Conservation (phyloP, 2,888 invertebrate genomes). For the Crioceris asparagi region DNA sequence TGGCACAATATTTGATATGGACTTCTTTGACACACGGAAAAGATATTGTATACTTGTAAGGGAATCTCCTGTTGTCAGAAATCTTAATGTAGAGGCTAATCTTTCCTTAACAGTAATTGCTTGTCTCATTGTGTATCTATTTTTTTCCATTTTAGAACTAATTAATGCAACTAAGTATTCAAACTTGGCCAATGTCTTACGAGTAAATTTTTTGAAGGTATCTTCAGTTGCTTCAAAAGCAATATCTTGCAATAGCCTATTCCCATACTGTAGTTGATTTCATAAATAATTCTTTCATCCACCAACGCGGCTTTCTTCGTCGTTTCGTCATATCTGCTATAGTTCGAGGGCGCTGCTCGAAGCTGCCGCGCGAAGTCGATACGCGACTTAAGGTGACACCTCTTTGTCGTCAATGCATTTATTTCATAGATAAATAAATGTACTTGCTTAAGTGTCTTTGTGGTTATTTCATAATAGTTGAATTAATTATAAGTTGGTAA, state of each 20-base stretch:
- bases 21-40: too few relatives aligned
- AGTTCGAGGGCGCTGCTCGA: too few relatives aligned
- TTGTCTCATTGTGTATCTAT: constrained; percentile 5
- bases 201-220: constrained; percentile 11
- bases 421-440: too few relatives aligned
- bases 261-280: constrained; percentile 7
- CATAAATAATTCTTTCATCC: neutral
- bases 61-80: constrained; percentile 5
- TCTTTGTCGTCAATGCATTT: too few relatives aligned
- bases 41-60: too few relatives aligned
- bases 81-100: constrained; percentile 9
- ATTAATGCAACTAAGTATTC: constrained; percentile 9
- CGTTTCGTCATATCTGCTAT: too few relatives aligned
- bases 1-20: too few relatives aligned
- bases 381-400: too few relatives aligned
- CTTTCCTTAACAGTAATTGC: constrained; percentile 9
- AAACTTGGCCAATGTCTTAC: constrained; percentile 8
- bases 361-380: constrained; percentile 1
- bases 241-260: constrained; percentile 10
- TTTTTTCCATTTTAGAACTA: constrained; percentile 5
- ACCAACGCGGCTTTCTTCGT: too few relatives aligned
- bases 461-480: too few relatives aligned
- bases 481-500: too few relatives aligned
- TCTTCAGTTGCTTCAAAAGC: constrained; percentile 9
- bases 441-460: too few relatives aligned